Percentiles rank a stretch among this genome's conserved stretches.
Evolutionary conservation across 2,888 invertebrate species (phyloP).

Genomic region (Iphiclides podalirius): DNA sequence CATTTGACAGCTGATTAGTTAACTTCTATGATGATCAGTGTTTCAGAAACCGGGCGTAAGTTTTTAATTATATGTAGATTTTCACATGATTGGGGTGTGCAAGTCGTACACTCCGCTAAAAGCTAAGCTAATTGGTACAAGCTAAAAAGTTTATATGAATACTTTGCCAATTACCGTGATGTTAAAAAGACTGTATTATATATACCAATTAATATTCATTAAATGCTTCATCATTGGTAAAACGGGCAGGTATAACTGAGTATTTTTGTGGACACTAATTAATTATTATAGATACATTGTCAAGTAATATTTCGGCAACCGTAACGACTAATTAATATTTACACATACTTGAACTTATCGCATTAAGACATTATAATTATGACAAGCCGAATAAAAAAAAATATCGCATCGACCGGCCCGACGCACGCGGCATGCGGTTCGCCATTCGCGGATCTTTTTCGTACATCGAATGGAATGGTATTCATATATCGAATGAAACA

Average conservation of each 20-base stretch:
- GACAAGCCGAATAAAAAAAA: conserved; percentile 1
- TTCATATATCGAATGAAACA: conserved; percentile 11
- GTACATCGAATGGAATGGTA: background rate
- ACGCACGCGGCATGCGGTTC: conserved; percentile 1
- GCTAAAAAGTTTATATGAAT: too few relatives aligned
- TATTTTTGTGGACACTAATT: background rate
- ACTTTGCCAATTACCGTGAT: too few relatives aligned
- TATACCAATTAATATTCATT: background rate
- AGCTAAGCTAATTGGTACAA: too few relatives aligned
- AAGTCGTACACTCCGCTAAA: too few relatives aligned
- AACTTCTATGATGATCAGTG: too few relatives aligned
- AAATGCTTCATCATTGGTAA: background rate
- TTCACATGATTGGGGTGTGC: too few relatives aligned
- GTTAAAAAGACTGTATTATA: too few relatives aligned
- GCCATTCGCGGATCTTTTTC: conserved; percentile 8
- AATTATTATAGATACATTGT: background rate
- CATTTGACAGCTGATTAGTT: too few relatives aligned
- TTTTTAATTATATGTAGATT: too few relatives aligned
- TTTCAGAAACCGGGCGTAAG: too few relatives aligned
- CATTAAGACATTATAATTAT: conserved; percentile 19
- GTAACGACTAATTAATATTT: background rate
- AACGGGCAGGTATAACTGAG: too few relatives aligned
- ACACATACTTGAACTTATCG: background rate
- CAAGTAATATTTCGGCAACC: background rate
- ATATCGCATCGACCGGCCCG: background rate